Evolutionary conservation across 1,140 invertebrate species (phyloP), one percentile per base, ranked within the genome.

Genomic region (Drosophila asahinai): DNA sequence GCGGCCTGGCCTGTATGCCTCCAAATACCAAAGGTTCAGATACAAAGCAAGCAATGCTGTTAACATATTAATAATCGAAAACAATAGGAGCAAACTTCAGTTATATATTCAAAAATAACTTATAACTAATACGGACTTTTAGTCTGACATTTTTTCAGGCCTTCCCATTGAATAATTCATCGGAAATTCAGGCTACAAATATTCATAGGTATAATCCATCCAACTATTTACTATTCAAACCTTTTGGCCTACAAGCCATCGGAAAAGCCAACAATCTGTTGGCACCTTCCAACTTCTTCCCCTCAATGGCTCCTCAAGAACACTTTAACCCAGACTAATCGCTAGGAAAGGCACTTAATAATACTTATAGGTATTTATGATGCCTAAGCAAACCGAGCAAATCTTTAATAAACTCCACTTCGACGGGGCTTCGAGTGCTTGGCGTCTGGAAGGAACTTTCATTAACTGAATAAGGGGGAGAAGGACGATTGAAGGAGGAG

Each of bases 401-500:
- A 74, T 76, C 73, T 75, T 76, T 65, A 75, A 76, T 65, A 75
- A 76, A 75, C 59, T 75, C 74, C n/a, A 43, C 55, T 73, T 30
- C 55, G 38, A 52, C 33, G 67, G 11, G 7, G 38, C 55, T 42
- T 73, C 49, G 30, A 63, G 58, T 75, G 54, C 14, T 22, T 6
- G 51, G n/a, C 43, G 40, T 59, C 68, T 60, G 14, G 17, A 14
- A 27, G 51, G 68, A 73, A 75, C 60, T 77, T 81, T 77, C 55
- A 82, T 82, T 74, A 82, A 74, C 74, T 52, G 73, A 58, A 60
- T 38, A 42, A 30, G 27, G 52, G 40, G 66, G 36, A 66, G 49
- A 30, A 5, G 25, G 12, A 30, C 38, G 62, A 49, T 48, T 49
- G 33, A 2, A 4, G 38, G 19, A 27, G 43, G 36, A n/a, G 48